phyloP scores from a whole-genome alignment of 1,140 invertebrate species.

The Heliconius melpomene region DNA sequence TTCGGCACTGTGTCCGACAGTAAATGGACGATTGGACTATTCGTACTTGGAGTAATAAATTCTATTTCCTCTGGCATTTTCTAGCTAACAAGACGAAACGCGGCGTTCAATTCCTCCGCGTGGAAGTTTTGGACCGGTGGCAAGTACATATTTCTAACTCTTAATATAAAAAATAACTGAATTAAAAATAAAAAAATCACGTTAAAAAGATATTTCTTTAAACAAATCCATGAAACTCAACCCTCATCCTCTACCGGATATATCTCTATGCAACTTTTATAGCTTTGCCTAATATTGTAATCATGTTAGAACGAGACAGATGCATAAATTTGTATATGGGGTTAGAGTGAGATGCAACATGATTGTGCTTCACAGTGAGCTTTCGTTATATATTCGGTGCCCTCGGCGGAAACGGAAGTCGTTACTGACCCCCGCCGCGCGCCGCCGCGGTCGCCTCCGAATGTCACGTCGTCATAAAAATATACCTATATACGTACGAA shows the following conservation, averaged over 20 bases:
- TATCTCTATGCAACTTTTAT: constrained; percentile 13
- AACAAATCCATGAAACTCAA: constrained; percentile 1
- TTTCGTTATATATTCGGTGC: constrained; percentile 22
- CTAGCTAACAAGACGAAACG: too few species aligned
- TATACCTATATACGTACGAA: constrained; percentile 24
- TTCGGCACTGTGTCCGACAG: too few species aligned
- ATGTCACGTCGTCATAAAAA: constrained; percentile 26
- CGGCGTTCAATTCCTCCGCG: too few species aligned
- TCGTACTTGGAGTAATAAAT: too few species aligned
- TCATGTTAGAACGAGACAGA: not conserved
- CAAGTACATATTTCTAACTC: too few species aligned
- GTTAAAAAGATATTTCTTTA: not conserved
- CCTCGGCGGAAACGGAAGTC: constrained; percentile 60
- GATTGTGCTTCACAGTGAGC: constrained; percentile 21
- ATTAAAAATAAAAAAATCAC: not conserved
- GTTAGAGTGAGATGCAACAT: not conserved
- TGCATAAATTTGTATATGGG: not conserved
- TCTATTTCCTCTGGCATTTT: too few species aligned
- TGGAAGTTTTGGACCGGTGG: too few species aligned
- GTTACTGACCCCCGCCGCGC: constrained; percentile 54
- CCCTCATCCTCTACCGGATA: not conserved
- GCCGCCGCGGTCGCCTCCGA: constrained; percentile 35
- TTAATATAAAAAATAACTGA: not conserved
- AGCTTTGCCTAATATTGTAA: constrained; percentile 10
- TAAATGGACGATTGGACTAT: too few species aligned